A percentile compares a stretch with the other conserved stretches of the same genome.
Evolutionary conservation across 2,113 vertebrate genomes (phyloP).

Genomic region (Mirza zaza): DNA sequence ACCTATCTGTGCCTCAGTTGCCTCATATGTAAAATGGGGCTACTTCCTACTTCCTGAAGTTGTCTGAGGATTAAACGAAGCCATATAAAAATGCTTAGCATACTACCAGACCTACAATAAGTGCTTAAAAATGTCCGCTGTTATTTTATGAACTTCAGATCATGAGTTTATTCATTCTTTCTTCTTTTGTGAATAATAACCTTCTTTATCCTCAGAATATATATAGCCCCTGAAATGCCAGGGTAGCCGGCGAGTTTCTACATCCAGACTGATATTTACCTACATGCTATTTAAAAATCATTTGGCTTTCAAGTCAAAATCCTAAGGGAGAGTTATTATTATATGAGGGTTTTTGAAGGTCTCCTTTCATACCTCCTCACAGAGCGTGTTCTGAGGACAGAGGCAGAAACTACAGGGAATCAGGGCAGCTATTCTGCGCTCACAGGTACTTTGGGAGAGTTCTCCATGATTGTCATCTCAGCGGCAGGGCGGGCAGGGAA

Average conservation of each 20-base stretch:
- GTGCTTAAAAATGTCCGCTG: background rate
- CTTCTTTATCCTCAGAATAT: background rate
- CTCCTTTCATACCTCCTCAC: conserved; percentile 9
- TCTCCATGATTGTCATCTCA: background rate
- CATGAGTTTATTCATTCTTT: background rate
- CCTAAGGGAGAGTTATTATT: background rate
- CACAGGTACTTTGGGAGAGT: background rate
- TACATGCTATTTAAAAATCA: conserved; percentile 32
- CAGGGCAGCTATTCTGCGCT: background rate
- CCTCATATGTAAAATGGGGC: background rate
- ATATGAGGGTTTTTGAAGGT: background rate
- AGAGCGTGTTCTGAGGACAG: background rate
- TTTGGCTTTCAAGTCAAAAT: conserved; percentile 50
- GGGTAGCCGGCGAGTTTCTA: background rate
- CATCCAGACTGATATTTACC: conserved; percentile 46
- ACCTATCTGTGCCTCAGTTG: background rate
- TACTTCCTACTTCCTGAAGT: background rate
- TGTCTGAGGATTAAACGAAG: background rate
- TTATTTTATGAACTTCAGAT: conserved; percentile 10
- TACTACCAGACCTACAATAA: background rate
- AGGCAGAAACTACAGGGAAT: background rate
- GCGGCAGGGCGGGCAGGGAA: background rate
- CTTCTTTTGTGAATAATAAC: background rate
- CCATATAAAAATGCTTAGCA: background rate
- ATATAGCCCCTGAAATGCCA: background rate